Evolutionary conservation across 2,113 vertebrate species (phyloP).

Genomic region (Tragelaphus strepsiceros): DNA sequence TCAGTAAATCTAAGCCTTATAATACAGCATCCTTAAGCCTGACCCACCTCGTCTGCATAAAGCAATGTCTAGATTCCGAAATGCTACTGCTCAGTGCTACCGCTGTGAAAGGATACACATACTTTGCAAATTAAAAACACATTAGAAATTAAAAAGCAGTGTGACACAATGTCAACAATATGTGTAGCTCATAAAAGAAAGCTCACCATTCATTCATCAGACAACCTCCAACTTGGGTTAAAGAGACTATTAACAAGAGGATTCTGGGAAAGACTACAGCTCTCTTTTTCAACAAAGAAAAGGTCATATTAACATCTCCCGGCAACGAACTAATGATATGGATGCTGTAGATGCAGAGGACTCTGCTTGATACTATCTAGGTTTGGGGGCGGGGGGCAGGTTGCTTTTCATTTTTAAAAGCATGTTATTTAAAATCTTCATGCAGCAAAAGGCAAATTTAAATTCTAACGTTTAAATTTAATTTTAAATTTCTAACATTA

Average conservation of each 20-base stretch:
- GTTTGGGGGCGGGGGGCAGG: background rate
- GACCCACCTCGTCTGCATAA: background rate
- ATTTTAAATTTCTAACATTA: background rate
- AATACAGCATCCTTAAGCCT: background rate
- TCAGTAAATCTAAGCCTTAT: conserved; percentile 13
- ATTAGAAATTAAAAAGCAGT: conserved; percentile 64
- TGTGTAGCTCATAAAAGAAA: conserved; percentile 44
- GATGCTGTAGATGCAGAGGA: conserved; percentile 8
- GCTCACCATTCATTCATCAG: conserved; percentile 50
- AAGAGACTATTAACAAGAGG: conserved; percentile 55
- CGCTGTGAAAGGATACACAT: conserved; percentile 11
- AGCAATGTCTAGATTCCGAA: conserved; percentile 25
- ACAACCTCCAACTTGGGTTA: background rate
- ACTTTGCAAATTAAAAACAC: conserved; percentile 63
- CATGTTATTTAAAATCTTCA: conserved; percentile 55
- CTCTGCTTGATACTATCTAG: background rate
- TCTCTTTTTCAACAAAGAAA: conserved; percentile 68
- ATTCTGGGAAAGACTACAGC: conserved; percentile 58
- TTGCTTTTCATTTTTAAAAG: background rate
- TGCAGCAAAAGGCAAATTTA: background rate
- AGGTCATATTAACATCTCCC: conserved; percentile 63
- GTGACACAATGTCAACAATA: conserved; percentile 53
- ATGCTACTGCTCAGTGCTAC: conserved; percentile 35
- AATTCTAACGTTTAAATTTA: background rate
- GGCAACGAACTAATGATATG: conserved; percentile 36